A percentile compares a stretch with the other conserved stretches of the same genome.
Conservation (phyloP, 2,113 vertebrate species). For the Callionymus lyra region DNA sequence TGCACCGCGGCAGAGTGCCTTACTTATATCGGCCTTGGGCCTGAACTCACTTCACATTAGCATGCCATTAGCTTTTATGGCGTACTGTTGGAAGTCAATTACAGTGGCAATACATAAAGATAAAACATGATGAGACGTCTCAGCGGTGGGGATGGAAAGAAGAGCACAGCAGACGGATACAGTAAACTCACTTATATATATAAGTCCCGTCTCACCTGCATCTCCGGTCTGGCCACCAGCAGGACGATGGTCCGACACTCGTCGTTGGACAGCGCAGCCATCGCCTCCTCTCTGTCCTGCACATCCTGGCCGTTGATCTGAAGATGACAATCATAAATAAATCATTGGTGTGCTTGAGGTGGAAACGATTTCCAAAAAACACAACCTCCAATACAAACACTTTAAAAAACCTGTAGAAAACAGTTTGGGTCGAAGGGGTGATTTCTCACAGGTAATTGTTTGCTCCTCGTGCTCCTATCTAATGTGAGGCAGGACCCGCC, state of each 20-base stretch:
- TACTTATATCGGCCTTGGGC: conserved; percentile 47
- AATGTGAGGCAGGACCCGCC: conserved; percentile 63
- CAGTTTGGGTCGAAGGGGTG: neutral
- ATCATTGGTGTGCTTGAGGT: conserved; percentile 5
- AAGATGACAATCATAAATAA: conserved; percentile 43
- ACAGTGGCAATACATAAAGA: conserved; percentile 62
- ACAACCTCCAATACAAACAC: no score
- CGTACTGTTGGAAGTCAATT: conserved; percentile 65
- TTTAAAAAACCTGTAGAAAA: no score
- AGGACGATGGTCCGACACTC: conserved; percentile 81
- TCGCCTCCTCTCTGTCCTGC: conserved; percentile 85
- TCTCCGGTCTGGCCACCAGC: conserved; percentile 84
- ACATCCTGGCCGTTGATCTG: conserved; percentile 96
- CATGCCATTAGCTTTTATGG: conserved; percentile 70
- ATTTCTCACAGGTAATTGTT: conserved; percentile 56
- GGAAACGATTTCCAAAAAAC: no score
- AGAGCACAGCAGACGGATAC: no score
- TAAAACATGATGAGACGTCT: conserved; percentile 60
- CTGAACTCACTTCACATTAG: conserved; percentile 61
- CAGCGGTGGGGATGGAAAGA: conserved; percentile 17
- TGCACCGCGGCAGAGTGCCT: conserved; percentile 44
- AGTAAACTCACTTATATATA: no score
- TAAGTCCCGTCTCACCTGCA: conserved; percentile 73
- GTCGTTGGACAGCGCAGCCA: conserved; percentile 82
- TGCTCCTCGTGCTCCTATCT: conserved; percentile 58